Evolutionary conservation across 2,888 invertebrate species (phyloP).

Genomic region (Thumatha senex): DNA sequence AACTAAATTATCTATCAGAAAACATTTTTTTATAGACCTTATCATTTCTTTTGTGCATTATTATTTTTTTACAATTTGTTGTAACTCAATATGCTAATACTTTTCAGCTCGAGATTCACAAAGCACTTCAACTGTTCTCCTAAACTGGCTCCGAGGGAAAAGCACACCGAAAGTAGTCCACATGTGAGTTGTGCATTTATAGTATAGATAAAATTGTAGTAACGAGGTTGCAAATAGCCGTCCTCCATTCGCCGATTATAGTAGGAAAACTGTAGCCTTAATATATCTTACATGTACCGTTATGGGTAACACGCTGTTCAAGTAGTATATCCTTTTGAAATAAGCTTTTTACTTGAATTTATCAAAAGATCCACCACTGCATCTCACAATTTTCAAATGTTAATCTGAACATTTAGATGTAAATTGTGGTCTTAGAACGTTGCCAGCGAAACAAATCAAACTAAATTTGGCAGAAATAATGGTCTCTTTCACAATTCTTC

Average conservation of each 20-base stretch:
- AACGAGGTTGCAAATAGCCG: constrained; percentile 23
- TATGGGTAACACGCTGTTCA: constrained; percentile 1
- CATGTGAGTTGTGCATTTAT: constrained; percentile 60
- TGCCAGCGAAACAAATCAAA: constrained; percentile 42
- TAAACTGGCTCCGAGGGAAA: constrained; percentile 93
- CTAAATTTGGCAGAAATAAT: constrained; percentile 26
- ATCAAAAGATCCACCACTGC: constrained; percentile 54
- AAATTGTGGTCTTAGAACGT: constrained; percentile 51
- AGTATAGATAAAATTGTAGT: constrained; percentile 19
- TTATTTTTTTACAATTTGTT: too few species aligned
- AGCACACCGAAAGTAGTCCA: constrained; percentile 86
- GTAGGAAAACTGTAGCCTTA: constrained; percentile 6
- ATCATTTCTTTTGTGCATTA: too few species aligned
- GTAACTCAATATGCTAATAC: too few species aligned
- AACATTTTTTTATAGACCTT: too few species aligned
- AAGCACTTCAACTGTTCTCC: constrained; percentile 90
- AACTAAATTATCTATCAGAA: too few species aligned
- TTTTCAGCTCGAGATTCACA: constrained; percentile 89
- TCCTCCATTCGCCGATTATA: constrained; percentile 16
- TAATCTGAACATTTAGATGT: constrained; percentile 50
- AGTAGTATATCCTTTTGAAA: constrained; percentile 8
- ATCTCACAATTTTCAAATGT: constrained; percentile 55
- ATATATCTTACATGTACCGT: constrained; percentile 3
- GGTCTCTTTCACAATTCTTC: too few species aligned
- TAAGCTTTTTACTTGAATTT: constrained; percentile 46